Evolutionary conservation across 2,888 invertebrate species (phyloP).

Genomic region (Hylaea fasciaria): DNA sequence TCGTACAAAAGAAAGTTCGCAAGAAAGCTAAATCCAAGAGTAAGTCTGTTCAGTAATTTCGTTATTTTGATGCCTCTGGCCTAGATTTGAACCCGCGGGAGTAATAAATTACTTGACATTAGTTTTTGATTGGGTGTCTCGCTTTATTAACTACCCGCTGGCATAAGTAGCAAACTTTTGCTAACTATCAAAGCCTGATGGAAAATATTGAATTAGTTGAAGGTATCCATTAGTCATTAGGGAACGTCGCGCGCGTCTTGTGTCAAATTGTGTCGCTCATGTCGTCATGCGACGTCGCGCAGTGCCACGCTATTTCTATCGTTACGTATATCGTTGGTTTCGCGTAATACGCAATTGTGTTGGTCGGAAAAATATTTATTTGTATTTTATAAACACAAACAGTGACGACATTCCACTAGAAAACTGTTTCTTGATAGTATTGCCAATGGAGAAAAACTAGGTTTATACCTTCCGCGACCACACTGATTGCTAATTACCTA

Average conservation of each 20-base stretch:
- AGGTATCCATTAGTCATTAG: background rate
- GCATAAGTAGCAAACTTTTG: conserved; percentile 29
- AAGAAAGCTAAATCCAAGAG: conserved; percentile 80
- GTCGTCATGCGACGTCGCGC: no score
- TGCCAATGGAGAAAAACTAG: no score
- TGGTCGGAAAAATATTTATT: no score
- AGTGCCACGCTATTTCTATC: no score
- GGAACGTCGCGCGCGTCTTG: background rate
- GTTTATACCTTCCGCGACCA: no score
- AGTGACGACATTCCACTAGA: no score
- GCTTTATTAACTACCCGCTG: conserved; percentile 36
- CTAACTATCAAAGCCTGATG: background rate
- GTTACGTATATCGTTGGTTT: no score
- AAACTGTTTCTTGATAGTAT: no score
- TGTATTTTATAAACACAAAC: no score
- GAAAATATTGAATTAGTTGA: conserved; percentile 1
- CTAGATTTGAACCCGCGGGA: conserved; percentile 31
- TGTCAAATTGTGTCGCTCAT: no score
- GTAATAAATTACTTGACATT: conserved; percentile 41
- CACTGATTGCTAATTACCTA: no score
- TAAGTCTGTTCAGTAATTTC: conserved; percentile 58
- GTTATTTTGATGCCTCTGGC: conserved; percentile 33
- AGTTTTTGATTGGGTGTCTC: conserved; percentile 41
- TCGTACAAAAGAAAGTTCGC: conserved; percentile 88
- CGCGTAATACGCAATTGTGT: no score